Evolutionary conservation across 2,797 vertebrate genomes (phyloP).

Genomic region (Pygocentrus nattereri): DNA sequence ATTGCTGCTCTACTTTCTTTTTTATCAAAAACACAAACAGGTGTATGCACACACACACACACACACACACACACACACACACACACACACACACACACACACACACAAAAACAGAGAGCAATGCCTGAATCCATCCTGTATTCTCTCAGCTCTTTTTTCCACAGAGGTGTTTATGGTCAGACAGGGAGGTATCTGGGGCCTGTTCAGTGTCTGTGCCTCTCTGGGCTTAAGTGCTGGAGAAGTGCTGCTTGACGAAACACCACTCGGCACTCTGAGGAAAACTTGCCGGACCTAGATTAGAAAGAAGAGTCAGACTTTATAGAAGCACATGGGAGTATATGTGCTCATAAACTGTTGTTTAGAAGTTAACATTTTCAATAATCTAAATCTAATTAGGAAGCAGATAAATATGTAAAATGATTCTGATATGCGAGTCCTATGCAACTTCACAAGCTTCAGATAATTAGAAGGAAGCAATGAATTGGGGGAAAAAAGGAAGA

Average conservation of each 20-base stretch:
- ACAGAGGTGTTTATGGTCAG: slow-evolving; percentile 48
- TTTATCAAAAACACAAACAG: background rate
- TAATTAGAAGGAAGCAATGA: background rate
- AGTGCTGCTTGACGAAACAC: background rate
- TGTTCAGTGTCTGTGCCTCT: slow-evolving; percentile 41
- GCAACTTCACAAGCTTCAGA: too few species aligned
- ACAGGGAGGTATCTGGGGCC: slow-evolving; percentile 36
- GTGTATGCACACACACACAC: background rate
- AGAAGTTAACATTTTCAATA: background rate
- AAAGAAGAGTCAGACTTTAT: slow-evolving; percentile 8
- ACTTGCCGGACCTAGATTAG: slow-evolving; percentile 22
- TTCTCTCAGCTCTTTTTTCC: slow-evolving; percentile 39
- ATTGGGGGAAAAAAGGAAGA: background rate
- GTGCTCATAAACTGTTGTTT: background rate
- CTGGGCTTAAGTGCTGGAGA: slow-evolving; percentile 1
- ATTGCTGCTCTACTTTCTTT: background rate
- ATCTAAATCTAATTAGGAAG: background rate
- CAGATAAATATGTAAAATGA: background rate
- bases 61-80: too few species aligned
- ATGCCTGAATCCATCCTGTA: slow-evolving; percentile 7
- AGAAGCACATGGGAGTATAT: background rate
- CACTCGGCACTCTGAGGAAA: background rate
- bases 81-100: background rate
- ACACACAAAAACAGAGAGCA: background rate
- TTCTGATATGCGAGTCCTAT: too few species aligned